Evolutionary conservation across 2,797 vertebrate genomes (phyloP), one percentile per base, ranked within the genome.

Genomic region (Danio aesculapii): DNA sequence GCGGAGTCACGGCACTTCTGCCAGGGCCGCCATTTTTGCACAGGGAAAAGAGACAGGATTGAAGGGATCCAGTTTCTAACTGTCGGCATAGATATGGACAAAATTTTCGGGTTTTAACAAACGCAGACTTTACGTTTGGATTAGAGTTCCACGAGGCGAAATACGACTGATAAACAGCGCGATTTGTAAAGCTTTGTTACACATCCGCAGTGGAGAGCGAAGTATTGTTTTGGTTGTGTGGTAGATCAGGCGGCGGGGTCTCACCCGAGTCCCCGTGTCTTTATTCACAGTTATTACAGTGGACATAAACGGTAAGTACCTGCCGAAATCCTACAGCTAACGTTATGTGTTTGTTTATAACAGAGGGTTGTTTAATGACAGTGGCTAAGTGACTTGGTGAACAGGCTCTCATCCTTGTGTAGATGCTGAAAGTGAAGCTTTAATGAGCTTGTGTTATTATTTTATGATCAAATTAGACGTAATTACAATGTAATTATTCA

Each of bases 11-110:
- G 77, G 81, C 90, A 88, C 92, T 94, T 92, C 94, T 95, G 92
- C 92, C 93, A 94, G 91, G 94, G 96, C 96, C 97, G 98, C 98
- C 98, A 99, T 99, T 98, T 98, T 98, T 97, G 95, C 96, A 95
- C 96, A 96, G 96, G 96, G 96, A 95, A 95, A 92, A 95, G 93
- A 94, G 93, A 95, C 95, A 96, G 95, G 90, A 93, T 92, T 91
- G 92, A 94, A 92, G 89, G 92, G 93, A 94, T 95, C 93, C 92
- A 93, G 93, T 94, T 94, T 94, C 93, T 90, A 91, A 94, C 93
- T 93, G 90, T 94, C 91, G 91, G 90, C 90, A 88, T 88, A 90
- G 90, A 92, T 91, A 89, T 88, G 85, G 87, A 86, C 86, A 87
- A 89, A 86, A 92, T 92, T 91, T 89, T 88, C 89, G 88, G 88